These are phyloP conservation scores for Macrotus californicus DNA, from an alignment of 2,113 vertebrate species.

Conservation along the genomic window DNA sequence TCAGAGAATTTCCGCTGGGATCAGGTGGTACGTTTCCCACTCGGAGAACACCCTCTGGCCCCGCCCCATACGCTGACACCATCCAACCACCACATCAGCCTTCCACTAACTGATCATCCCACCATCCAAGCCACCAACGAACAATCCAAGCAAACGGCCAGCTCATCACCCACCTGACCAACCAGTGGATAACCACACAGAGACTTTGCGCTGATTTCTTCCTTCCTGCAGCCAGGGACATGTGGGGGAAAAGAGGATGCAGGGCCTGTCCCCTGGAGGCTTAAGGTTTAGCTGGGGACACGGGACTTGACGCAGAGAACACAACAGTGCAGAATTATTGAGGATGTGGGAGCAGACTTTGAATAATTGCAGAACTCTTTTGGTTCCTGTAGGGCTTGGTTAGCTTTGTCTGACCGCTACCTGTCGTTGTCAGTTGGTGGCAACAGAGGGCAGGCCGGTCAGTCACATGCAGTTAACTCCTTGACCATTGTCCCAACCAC, in stretches of 20 bases:
- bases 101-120: neutral
- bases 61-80: neutral
- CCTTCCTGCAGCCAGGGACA: neutral
- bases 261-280: neutral
- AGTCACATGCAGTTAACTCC: neutral
- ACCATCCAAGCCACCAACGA: neutral
- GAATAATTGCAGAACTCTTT: neutral
- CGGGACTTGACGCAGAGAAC: neutral
- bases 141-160: neutral
- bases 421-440: neutral
- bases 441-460: neutral
- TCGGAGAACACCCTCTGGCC: neutral
- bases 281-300: neutral
- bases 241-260: neutral
- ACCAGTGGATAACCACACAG: neutral
- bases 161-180: neutral
- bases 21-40: neutral
- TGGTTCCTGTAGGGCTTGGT: neutral
- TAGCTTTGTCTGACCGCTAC: neutral
- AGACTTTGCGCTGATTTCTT: neutral
- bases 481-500: neutral
- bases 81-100: neutral
- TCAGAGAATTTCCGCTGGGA: neutral
- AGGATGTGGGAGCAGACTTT: neutral
- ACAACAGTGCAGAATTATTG: neutral